A percentile compares a stretch with the other conserved stretches of the same genome.
Conservation (phyloP, 2,888 invertebrate genomes). For the Lithophane ornitopus region DNA sequence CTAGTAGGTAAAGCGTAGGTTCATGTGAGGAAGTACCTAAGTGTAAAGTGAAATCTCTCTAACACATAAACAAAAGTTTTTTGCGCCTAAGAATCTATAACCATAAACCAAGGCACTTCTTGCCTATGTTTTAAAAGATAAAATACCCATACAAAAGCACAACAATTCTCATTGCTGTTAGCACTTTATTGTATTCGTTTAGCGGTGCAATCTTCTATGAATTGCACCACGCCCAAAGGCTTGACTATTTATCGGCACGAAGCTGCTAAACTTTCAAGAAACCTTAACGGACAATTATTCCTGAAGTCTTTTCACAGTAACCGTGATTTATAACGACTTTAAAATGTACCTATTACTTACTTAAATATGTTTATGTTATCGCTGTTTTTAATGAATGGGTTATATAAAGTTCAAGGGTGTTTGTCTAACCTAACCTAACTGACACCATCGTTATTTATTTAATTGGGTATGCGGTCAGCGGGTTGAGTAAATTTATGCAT, state of each 20-base stretch:
- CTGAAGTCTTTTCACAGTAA: conserved; percentile 57
- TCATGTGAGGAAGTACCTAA: too few species aligned
- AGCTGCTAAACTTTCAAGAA: conserved; percentile 66
- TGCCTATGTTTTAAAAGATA: neutral
- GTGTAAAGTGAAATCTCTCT: neutral
- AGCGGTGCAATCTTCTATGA: conserved; percentile 38
- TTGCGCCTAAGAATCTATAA: too few species aligned
- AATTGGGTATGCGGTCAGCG: conserved; percentile 4
- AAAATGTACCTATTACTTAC: conserved; percentile 47
- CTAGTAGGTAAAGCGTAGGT: too few species aligned
- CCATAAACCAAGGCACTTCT: neutral
- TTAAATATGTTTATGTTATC: conserved; percentile 36
- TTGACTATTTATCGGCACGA: conserved; percentile 76
- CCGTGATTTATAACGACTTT: conserved; percentile 54
- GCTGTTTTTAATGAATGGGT: conserved; percentile 38
- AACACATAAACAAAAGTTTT: neutral
- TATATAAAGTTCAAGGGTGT: conserved; percentile 55
- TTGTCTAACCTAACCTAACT: too few species aligned
- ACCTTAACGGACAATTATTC: conserved; percentile 62
- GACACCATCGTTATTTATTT: conserved; percentile 21
- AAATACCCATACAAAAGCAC: neutral
- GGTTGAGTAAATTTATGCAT: conserved; percentile 17
- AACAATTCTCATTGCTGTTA: neutral
- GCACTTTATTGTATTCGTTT: conserved; percentile 2
- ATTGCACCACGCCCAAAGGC: conserved; percentile 63